phyloP scores from a whole-genome alignment of 2,797 vertebrate genomes.

The Crossoptilon crossoptilon region DNA sequence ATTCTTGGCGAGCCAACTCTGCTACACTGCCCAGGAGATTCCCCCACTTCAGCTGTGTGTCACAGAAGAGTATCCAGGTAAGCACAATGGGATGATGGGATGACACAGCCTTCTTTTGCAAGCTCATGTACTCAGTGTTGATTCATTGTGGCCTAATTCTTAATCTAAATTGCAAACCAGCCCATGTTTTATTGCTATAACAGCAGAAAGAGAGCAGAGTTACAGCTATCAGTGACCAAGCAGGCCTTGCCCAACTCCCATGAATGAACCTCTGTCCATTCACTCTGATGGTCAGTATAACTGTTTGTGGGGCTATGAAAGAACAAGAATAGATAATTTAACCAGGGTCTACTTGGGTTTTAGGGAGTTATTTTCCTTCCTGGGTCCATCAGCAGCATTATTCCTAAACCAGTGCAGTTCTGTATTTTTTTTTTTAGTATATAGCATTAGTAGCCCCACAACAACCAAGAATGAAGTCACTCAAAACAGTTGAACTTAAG shows the following conservation, averaged over 20 bases:
- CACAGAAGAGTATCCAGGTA: conserved; percentile 28
- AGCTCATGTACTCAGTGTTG: neutral
- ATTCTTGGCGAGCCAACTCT: neutral
- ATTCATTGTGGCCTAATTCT: neutral
- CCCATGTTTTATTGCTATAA: rapidly evolving
- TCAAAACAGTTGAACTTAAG: neutral
- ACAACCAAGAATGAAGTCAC: neutral
- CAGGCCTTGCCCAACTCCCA: rapidly evolving
- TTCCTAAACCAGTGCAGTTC: neutral
- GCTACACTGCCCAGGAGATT: neutral
- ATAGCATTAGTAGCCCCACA: neutral
- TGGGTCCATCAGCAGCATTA: neutral
- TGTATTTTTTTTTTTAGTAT: neutral
- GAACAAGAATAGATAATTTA: neutral
- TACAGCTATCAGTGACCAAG: neutral
- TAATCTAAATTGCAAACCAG: neutral
- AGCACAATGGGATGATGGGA: neutral
- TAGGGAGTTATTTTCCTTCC: neutral
- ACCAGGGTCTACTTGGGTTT: neutral
- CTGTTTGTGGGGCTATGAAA: neutral
- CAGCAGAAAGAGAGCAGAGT: neutral
- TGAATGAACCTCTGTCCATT: neutral
- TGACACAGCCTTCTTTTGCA: neutral
- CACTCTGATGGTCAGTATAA: neutral
- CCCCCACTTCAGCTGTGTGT: rapidly evolving